Conservation (phyloP, 2,113 vertebrate species). For the Myiopsitta monachus region DNA sequence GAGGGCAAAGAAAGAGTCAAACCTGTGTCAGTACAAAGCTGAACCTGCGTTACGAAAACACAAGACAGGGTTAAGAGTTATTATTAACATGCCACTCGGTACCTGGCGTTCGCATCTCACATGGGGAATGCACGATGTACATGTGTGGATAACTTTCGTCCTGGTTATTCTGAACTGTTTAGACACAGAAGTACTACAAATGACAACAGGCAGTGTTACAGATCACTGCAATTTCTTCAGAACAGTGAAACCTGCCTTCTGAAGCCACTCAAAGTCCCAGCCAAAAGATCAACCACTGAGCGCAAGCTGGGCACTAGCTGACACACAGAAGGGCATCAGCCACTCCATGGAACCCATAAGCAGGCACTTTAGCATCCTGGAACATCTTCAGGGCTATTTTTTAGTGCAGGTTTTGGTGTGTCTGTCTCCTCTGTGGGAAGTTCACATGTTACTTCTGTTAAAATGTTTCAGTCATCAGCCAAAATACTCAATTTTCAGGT, state of each 20-base stretch:
- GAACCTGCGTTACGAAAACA: background rate
- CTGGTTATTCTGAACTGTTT: conserved; percentile 38
- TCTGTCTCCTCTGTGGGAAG: background rate
- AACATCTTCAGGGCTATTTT: background rate
- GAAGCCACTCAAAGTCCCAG: background rate
- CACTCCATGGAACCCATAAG: background rate
- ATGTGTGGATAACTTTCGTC: conserved; percentile 7
- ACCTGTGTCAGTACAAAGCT: conserved; percentile 18
- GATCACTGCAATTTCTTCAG: background rate
- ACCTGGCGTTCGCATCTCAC: conserved; percentile 53
- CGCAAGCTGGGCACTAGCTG: background rate
- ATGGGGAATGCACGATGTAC: conserved; percentile 24
- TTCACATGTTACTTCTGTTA: background rate
- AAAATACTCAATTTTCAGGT: background rate
- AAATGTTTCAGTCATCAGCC: background rate
- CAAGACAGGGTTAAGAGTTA: background rate
- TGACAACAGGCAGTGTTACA: conserved; percentile 7
- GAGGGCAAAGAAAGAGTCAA: background rate
- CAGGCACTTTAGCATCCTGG: background rate
- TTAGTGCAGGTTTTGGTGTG: background rate
- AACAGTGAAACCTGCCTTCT: background rate
- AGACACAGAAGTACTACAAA: conserved; percentile 45
- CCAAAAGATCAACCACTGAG: background rate
- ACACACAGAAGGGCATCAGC: background rate
- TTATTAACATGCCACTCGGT: background rate